These are phyloP conservation scores for Tychaedon coryphoeus DNA, from an alignment of 2,113 vertebrate genomes.

Conservation along the genomic window DNA sequence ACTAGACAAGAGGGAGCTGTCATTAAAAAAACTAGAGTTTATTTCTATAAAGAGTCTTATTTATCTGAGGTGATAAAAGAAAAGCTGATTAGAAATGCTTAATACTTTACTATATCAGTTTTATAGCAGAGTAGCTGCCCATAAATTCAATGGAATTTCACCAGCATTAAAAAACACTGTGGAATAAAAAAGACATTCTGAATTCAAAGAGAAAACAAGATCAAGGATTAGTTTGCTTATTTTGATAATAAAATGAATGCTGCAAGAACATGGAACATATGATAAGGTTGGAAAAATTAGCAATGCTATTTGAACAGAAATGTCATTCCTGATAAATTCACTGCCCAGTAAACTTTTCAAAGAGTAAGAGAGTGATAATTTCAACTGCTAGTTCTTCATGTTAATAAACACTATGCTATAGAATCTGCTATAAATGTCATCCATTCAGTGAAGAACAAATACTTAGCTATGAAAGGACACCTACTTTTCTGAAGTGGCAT, in stretches of 20 bases:
- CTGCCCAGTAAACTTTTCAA: neutral
- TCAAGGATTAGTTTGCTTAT: neutral
- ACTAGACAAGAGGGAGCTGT: neutral
- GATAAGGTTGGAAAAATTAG: neutral
- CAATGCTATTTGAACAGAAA: neutral
- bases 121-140: neutral
- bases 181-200: neutral
- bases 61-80: constrained; percentile 22
- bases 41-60: constrained; percentile 6
- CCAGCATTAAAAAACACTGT: neutral
- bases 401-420: neutral
- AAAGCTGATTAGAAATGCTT: constrained; percentile 7
- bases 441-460: neutral
- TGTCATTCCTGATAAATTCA: neutral
- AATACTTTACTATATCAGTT: neutral
- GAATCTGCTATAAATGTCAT: neutral
- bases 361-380: neutral
- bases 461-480: neutral
- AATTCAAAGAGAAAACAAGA: neutral
- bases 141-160: constrained; percentile 7
- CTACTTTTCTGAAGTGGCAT: neutral
- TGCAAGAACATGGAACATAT: neutral
- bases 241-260: neutral
- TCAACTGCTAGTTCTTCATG: neutral
- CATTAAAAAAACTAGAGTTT: neutral